phyloP scores from a whole-genome alignment of 1,140 invertebrate species.

The Triops longicaudatus region DNA sequence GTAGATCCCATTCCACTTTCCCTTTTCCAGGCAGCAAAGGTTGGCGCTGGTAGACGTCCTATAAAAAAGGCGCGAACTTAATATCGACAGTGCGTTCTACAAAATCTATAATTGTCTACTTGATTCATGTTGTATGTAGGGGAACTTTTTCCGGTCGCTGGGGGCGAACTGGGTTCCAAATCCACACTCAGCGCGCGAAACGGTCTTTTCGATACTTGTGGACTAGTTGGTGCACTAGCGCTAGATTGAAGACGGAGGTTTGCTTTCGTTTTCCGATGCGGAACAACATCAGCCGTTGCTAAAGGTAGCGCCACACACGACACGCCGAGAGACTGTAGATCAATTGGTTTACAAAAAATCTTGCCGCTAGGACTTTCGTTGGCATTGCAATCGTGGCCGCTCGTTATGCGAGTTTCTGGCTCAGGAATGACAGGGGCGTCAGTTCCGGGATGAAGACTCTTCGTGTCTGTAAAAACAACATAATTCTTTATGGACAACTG shows the following conservation, averaged over 20 bases:
- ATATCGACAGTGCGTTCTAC: neutral
- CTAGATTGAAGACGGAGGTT: neutral
- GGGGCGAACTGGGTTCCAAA: neutral
- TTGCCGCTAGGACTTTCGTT: neutral
- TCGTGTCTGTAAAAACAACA: neutral
- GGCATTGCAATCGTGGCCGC: neutral
- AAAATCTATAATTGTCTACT: neutral
- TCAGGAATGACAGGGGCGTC: neutral
- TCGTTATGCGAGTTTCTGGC: neutral
- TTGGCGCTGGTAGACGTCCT: slow-evolving; percentile 22
- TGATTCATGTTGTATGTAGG: neutral
- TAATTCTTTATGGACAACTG: neutral
- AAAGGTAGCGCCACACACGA: neutral
- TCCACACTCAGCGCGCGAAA: neutral
- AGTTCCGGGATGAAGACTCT: neutral
- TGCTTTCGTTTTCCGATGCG: neutral
- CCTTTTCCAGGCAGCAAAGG: slow-evolving; percentile 13
- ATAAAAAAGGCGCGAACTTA: neutral
- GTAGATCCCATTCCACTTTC: neutral
- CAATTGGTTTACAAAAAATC: neutral
- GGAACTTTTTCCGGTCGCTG: neutral
- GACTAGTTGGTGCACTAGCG: neutral
- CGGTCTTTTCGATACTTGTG: neutral
- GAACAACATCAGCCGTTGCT: neutral
- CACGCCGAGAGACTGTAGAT: neutral